Evolutionary conservation across 1,140 invertebrate species (phyloP).

Genomic region (Glomeris maerens): DNA sequence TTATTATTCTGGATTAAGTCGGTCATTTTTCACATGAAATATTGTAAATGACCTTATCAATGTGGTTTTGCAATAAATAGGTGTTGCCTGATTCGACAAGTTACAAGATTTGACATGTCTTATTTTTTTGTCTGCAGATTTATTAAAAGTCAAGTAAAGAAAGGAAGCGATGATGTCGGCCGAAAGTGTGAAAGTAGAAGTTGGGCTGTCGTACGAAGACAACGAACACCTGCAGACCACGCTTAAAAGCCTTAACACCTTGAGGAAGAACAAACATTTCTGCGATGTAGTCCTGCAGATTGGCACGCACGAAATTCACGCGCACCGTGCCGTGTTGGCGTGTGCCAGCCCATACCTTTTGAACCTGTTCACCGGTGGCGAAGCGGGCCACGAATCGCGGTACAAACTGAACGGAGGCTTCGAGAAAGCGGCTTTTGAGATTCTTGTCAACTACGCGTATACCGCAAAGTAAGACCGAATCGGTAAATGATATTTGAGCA

Average conservation of each 20-base stretch:
- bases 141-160: no score
- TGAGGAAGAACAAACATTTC: slow-evolving; percentile 59
- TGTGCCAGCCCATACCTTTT: slow-evolving; percentile 60
- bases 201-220: slow-evolving; percentile 33
- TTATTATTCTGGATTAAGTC: no score
- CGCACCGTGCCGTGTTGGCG: slow-evolving; percentile 58
- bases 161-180: slow-evolving; percentile 19
- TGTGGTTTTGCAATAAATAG: no score
- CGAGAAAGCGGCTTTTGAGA: slow-evolving; percentile 49
- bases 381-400: slow-evolving; percentile 16
- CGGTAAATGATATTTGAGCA: slow-evolving; percentile 16
- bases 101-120: no score
- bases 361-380: slow-evolving; percentile 52
- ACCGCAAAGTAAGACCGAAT: slow-evolving; percentile 41
- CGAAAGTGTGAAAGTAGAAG: slow-evolving; percentile 15
- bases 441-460: slow-evolving; percentile 65
- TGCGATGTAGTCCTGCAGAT: slow-evolving; percentile 63
- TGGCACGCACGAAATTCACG: slow-evolving; percentile 53
- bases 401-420: slow-evolving; percentile 54
- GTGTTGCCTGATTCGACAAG: no score
- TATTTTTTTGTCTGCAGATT: no score
- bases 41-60: no score
- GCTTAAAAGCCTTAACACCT: slow-evolving; percentile 49
- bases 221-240: slow-evolving; percentile 39
- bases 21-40: no score